Percentiles rank a stretch among this genome's conserved stretches.
Evolutionary conservation across 2,797 vertebrate genomes (phyloP).

Genomic region (Cryptoblepharus egeriae): DNA sequence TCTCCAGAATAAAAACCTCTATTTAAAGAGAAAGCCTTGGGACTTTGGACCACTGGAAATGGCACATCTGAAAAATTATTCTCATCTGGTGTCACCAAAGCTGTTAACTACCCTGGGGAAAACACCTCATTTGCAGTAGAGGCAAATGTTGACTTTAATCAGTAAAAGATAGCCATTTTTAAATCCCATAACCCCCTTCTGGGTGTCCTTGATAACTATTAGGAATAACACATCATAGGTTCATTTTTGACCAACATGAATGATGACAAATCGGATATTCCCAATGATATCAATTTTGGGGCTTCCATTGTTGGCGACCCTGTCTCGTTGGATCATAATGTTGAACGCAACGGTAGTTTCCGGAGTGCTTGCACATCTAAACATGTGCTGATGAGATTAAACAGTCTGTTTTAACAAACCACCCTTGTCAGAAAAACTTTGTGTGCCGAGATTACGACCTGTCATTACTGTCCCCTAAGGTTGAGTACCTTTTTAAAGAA

Average conservation of each 20-base stretch:
- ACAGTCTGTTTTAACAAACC: constrained; percentile 53
- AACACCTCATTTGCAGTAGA: constrained; percentile 74
- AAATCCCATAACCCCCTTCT: constrained; percentile 16
- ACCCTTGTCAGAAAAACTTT: constrained; percentile 68
- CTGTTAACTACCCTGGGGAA: constrained; percentile 77
- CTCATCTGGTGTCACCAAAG: constrained; percentile 76
- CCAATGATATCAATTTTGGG: constrained; percentile 30
- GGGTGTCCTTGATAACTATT: constrained; percentile 45
- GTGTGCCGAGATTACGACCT: constrained; percentile 66
- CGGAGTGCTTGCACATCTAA: constrained; percentile 34
- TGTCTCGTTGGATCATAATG: constrained; percentile 14
- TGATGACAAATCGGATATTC: constrained; percentile 16
- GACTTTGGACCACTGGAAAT: constrained; percentile 72
- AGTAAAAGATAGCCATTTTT: constrained; percentile 64
- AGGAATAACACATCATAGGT: constrained; percentile 32
- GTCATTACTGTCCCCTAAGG: constrained; percentile 70
- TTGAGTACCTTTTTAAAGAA: constrained; percentile 66
- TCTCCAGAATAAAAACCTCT: constrained; percentile 83
- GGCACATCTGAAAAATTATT: constrained; percentile 79
- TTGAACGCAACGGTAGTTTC: constrained; percentile 21
- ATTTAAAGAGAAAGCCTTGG: constrained; percentile 83
- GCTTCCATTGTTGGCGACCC: constrained; percentile 18
- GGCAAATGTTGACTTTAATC: constrained; percentile 76
- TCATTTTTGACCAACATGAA: constrained; percentile 42
- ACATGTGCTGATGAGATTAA: constrained; percentile 55